These are phyloP conservation scores for Papilio elwesi DNA, from an alignment of 2,888 invertebrate species.

Conservation along the genomic window DNA sequence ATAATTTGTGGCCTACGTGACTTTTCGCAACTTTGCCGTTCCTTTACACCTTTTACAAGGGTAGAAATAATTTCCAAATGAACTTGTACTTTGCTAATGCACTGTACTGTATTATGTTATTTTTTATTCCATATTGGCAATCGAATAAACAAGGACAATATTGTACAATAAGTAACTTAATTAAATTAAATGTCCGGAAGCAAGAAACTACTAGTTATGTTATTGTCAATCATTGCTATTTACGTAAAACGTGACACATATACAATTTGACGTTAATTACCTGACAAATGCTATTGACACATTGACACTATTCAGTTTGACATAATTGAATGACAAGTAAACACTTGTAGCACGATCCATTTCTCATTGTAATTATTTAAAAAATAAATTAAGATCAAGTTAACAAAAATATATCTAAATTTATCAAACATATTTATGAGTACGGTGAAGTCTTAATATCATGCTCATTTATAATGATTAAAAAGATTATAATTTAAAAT, in stretches of 20 bases:
- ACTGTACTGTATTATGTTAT: neutral
- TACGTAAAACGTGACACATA: slow-evolving; percentile 1
- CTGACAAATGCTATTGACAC: neutral
- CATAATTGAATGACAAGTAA: neutral
- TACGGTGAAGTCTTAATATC: neutral
- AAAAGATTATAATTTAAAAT: too few relatives aligned
- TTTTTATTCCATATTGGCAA: neutral
- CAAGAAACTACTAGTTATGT: neutral
- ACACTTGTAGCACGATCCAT: slow-evolving; percentile 27
- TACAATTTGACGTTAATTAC: neutral
- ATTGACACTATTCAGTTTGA: too few relatives aligned
- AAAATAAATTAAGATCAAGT: neutral
- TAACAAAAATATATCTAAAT: neutral
- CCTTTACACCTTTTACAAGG: slow-evolving; percentile 32
- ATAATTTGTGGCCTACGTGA: slow-evolving; percentile 74
- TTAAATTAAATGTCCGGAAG: neutral
- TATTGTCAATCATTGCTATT: slow-evolving; percentile 5
- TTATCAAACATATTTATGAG: too few relatives aligned
- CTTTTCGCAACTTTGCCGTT: slow-evolving; percentile 60
- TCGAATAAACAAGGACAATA: slow-evolving; percentile 1
- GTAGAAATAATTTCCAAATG: neutral
- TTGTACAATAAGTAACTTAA: neutral
- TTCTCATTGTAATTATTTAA: slow-evolving; percentile 31
- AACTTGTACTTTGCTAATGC: neutral
- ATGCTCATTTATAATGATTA: neutral